A percentile compares a stretch with the other conserved stretches of the same genome.
These are phyloP conservation scores for Momotus momota DNA, from an alignment of 2,797 vertebrate genomes.

Conservation along the genomic window DNA sequence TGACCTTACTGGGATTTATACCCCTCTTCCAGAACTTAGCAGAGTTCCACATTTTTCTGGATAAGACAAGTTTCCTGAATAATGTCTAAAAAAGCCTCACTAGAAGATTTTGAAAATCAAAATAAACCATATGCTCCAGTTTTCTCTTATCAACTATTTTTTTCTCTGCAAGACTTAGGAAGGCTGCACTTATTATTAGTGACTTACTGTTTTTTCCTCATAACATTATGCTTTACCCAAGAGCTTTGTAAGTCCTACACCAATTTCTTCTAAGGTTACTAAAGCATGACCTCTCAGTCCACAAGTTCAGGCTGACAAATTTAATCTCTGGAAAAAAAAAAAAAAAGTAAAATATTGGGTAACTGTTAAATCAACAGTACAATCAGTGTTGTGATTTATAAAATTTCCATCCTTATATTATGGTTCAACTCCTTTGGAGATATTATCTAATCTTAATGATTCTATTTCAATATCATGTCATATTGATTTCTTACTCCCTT, in stretches of 20 bases:
- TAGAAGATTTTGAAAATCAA: slow-evolving; percentile 5
- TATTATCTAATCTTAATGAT: neutral
- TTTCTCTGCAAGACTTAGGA: neutral
- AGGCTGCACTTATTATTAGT: neutral
- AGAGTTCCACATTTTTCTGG: neutral
- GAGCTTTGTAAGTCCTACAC: neutral
- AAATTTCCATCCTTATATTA: neutral
- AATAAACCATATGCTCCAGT: neutral
- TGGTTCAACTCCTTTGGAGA: neutral
- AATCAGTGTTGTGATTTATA: neutral
- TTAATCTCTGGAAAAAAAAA: neutral
- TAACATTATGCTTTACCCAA: neutral
- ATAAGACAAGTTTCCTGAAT: neutral
- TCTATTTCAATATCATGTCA: neutral
- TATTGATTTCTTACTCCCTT: neutral
- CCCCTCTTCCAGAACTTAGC: neutral
- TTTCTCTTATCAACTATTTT: neutral
- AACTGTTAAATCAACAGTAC: neutral
- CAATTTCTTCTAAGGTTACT: neutral
- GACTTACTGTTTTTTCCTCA: neutral
- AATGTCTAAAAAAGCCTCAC: neutral
- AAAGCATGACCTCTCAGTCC: neutral
- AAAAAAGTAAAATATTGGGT: neutral
- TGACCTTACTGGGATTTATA: neutral
- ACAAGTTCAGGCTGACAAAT: neutral